phyloP scores from a whole-genome alignment of 2,113 vertebrate species.

The Geothlypis trichas region DNA sequence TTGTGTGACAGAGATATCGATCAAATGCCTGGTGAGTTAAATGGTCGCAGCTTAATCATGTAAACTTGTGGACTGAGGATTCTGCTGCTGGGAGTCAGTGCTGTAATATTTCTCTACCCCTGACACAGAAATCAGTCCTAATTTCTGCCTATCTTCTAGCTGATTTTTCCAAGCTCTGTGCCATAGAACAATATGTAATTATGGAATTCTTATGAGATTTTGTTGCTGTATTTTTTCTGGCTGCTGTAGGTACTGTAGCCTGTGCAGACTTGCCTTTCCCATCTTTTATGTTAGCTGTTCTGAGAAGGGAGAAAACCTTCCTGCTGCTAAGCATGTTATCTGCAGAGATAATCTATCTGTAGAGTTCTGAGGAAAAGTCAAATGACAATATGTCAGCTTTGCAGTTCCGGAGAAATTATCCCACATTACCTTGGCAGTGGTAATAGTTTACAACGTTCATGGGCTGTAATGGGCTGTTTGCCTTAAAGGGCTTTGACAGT shows the following conservation, averaged over 20 bases:
- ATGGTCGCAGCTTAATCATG: not conserved
- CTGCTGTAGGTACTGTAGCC: not conserved
- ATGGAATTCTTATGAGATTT: not conserved
- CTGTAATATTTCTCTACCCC: not conserved
- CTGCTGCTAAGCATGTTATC: not conserved
- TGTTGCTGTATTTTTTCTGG: not conserved
- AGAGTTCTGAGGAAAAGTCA: slow-evolving; percentile 13
- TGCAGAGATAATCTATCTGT: not conserved
- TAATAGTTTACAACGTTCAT: slow-evolving; percentile 35
- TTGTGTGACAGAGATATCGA: not conserved
- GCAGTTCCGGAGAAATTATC: slow-evolving; percentile 8
- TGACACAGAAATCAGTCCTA: not conserved
- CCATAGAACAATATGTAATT: not conserved
- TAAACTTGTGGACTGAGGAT: not conserved
- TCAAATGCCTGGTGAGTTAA: not conserved
- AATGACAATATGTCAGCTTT: slow-evolving; percentile 6
- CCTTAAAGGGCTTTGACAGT: slow-evolving; percentile 32
- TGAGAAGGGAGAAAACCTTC: not conserved
- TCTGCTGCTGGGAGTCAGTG: not conserved
- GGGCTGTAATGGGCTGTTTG: slow-evolving; percentile 37
- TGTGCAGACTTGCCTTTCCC: not conserved
- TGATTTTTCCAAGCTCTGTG: not conserved
- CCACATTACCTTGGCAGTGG: not conserved
- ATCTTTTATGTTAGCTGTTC: not conserved
- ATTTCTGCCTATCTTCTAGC: not conserved